Evolutionary conservation across 2,113 vertebrate genomes (phyloP), one percentile per base, ranked within the genome.

Genomic region (human (Homo sapiens)): DNA sequence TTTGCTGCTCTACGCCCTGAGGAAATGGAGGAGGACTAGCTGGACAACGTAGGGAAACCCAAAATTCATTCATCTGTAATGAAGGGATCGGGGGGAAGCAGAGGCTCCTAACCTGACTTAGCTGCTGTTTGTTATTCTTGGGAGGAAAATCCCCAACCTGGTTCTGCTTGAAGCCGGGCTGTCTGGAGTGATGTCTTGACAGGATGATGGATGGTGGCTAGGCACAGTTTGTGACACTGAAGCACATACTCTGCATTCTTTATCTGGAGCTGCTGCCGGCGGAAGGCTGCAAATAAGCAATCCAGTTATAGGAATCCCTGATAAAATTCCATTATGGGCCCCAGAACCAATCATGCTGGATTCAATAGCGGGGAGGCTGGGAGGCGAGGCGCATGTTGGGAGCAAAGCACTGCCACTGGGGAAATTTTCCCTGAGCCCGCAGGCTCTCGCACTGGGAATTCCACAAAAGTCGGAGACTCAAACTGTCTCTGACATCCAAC

Each of bases 401-500:
- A 97, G 91, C 2, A 9, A 7, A n/a, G 16, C 4, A 8, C 18
- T 79, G 97, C 96, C 40, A 66, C 98, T 66, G 85, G 25, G 48
- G 97, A 94, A 95, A 98, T 97, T 93, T 97, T 96, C 96, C 96
- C 35, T 4, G 50, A 94, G 64, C 78, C 96, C n/a, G 2, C 95
- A 98, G 98, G 98, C 98, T 97, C 98, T 97, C 0, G 0, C 97
- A 73, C 95, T 5, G 64, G 97, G 98, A 98, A 97, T 98, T 98
- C 98, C 97, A 35, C 98, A 98, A 78, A 88, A 98, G 98, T 88
- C 93, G 23, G 95, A 97, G 98, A 97, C 95, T 57, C 70, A 92
- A 97, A 97, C 98, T 35, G 45, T 72, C 98, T 98, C 98, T 97
- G 98, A 98, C 98, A 98, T 97, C 96, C 98, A 96, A 98, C 98